phyloP scores from a whole-genome alignment of 2,113 vertebrate species.

The Oncorhynchus mykiss region DNA sequence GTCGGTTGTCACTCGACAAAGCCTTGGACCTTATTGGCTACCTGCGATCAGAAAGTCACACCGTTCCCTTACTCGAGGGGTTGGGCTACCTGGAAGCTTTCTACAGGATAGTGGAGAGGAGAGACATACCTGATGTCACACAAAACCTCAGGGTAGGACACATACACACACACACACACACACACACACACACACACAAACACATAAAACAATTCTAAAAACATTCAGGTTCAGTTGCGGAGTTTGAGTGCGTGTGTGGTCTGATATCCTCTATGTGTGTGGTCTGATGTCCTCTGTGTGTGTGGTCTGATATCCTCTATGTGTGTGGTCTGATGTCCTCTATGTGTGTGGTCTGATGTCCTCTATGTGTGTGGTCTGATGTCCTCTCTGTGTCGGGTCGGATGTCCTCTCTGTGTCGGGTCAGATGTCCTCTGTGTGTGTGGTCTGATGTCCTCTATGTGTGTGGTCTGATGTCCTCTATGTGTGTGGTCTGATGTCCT shows the following conservation, averaged over 20 bases:
- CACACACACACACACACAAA: too few relatives aligned
- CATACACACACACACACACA: background rate
- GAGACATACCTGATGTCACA: constrained; percentile 61
- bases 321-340: too few relatives aligned
- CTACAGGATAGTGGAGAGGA: constrained; percentile 69
- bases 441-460: too few relatives aligned
- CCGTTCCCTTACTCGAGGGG: constrained; percentile 72
- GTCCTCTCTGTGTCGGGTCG: too few relatives aligned
- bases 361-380: too few relatives aligned
- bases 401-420: background rate
- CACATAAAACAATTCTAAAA: background rate
- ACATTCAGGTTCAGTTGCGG: too few relatives aligned
- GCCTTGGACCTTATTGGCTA: constrained; percentile 74
- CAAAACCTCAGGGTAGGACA: constrained; percentile 66
- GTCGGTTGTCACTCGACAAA: constrained; percentile 65
- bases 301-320: too few relatives aligned
- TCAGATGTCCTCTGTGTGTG: too few relatives aligned
- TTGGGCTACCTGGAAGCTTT: constrained; percentile 69
- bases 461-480: background rate
- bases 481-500: background rate
- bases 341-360: too few relatives aligned
- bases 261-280: too few relatives aligned
- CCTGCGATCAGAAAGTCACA: constrained; percentile 69
- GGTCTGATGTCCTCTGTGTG: too few relatives aligned
- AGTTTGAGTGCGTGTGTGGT: background rate